Evolutionary conservation across 2,888 invertebrate species (phyloP).

Genomic region (Metallyticus violacea): DNA sequence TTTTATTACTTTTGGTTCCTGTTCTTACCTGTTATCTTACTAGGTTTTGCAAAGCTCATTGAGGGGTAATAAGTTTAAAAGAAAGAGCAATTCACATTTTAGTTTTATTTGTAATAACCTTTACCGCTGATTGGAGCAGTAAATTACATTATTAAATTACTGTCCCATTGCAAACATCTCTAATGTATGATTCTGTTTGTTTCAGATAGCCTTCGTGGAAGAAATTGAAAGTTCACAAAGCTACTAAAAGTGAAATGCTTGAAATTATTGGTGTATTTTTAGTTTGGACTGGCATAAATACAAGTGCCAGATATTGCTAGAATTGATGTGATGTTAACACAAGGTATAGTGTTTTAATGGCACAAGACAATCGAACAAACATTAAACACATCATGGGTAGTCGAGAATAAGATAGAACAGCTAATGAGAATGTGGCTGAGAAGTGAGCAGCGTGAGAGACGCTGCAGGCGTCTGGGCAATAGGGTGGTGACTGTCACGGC

Average conservation of each 20-base stretch:
- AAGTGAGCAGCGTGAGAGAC: constrained; percentile 62
- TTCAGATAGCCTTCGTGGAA: background rate
- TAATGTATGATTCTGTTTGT: background rate
- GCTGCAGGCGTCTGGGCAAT: constrained; percentile 39
- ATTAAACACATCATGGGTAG: background rate
- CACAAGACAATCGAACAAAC: background rate
- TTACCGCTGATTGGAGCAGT: too few relatives aligned
- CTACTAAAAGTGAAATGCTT: background rate
- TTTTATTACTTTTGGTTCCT: too few relatives aligned
- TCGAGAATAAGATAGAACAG: background rate
- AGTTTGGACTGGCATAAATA: background rate
- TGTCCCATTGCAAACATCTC: background rate
- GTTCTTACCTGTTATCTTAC: too few relatives aligned
- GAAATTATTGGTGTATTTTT: background rate
- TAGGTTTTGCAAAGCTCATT: too few relatives aligned
- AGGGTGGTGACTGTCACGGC: constrained; percentile 4
- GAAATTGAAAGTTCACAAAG: background rate
- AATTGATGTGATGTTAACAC: background rate
- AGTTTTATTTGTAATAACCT: too few relatives aligned
- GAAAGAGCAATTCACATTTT: too few relatives aligned
- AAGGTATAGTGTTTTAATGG: background rate
- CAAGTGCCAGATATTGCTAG: background rate
- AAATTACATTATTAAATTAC: too few relatives aligned
- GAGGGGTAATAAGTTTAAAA: too few relatives aligned
- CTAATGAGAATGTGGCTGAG: constrained; percentile 58